A percentile compares a stretch with the other conserved stretches of the same genome.
Evolutionary conservation across 2,888 invertebrate species (phyloP).

Genomic region (Pseudoips prasinana): DNA sequence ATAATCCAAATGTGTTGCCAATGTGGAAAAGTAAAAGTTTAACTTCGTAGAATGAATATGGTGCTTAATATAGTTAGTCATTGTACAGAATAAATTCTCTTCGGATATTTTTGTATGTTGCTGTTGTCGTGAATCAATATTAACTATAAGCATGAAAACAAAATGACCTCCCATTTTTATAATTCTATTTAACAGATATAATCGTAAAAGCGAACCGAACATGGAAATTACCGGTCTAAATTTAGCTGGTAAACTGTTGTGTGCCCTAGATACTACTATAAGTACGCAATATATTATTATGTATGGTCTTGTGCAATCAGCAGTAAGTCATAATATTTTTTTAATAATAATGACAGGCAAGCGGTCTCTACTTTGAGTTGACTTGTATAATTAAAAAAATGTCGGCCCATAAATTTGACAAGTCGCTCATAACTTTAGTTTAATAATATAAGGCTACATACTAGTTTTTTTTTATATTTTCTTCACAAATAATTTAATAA

Average conservation of each 20-base stretch:
- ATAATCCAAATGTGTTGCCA: slow-evolving; percentile 47
- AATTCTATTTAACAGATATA: too few species aligned
- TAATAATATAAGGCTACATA: slow-evolving; percentile 38
- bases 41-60: slow-evolving; percentile 69
- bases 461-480: slow-evolving; percentile 49
- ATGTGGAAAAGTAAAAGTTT: slow-evolving; percentile 41
- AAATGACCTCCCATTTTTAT: slow-evolving; percentile 24
- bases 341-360: slow-evolving; percentile 31
- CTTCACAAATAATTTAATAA: slow-evolving; percentile 77
- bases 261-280: not conserved
- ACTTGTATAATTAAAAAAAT: slow-evolving; percentile 35
- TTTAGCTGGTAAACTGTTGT: too few species aligned
- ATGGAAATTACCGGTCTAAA: too few species aligned
- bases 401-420: slow-evolving; percentile 35
- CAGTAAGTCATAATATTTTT: slow-evolving; percentile 28
- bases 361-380: slow-evolving; percentile 33
- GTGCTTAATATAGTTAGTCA: slow-evolving; percentile 79
- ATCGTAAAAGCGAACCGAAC: too few species aligned
- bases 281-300: slow-evolving; percentile 6
- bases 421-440: slow-evolving; percentile 49
- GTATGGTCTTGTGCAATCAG: slow-evolving; percentile 50
- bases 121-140: slow-evolving; percentile 44
- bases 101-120: slow-evolving; percentile 70
- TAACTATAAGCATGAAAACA: slow-evolving; percentile 25
- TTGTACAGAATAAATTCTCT: slow-evolving; percentile 80